Evolutionary conservation across 2,113 vertebrate species (phyloP).

Genomic region (Rhea americana): DNA sequence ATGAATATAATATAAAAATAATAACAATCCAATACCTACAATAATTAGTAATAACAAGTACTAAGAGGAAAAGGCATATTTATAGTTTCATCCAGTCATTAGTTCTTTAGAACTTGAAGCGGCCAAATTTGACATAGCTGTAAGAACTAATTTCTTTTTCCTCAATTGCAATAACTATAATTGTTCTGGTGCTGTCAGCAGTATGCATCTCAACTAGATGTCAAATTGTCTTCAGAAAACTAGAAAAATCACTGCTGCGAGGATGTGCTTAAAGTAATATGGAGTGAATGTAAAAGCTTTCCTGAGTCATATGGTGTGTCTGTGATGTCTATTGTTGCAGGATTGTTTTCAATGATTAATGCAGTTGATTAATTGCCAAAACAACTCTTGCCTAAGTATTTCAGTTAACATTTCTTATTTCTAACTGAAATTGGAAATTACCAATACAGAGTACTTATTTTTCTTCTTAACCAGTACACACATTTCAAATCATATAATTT

Average conservation of each 20-base stretch:
- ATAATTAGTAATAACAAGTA: not conserved
- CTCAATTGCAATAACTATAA: not conserved
- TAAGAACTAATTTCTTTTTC: not conserved
- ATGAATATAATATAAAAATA: not conserved
- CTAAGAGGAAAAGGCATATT: not conserved
- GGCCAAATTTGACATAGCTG: not conserved
- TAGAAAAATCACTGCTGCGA: constrained; percentile 1
- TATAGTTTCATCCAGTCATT: not conserved
- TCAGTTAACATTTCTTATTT: not conserved
- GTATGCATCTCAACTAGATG: not conserved
- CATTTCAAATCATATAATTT: not conserved
- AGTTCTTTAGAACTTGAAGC: not conserved
- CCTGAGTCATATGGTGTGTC: not conserved
- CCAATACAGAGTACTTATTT: not conserved
- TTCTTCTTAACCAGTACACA: not conserved
- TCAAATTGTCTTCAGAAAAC: not conserved
- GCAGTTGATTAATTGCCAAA: not conserved
- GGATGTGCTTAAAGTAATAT: not conserved
- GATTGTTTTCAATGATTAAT: constrained; percentile 9
- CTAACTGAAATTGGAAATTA: not conserved
- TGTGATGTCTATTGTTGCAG: not conserved
- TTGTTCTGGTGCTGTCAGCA: not conserved
- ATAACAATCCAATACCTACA: not conserved
- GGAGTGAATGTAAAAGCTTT: not conserved
- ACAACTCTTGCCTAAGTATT: not conserved